Evolutionary conservation across 2,888 invertebrate genomes (phyloP), one percentile per base, ranked within the genome.

Genomic region (Microdon myrmicae): DNA sequence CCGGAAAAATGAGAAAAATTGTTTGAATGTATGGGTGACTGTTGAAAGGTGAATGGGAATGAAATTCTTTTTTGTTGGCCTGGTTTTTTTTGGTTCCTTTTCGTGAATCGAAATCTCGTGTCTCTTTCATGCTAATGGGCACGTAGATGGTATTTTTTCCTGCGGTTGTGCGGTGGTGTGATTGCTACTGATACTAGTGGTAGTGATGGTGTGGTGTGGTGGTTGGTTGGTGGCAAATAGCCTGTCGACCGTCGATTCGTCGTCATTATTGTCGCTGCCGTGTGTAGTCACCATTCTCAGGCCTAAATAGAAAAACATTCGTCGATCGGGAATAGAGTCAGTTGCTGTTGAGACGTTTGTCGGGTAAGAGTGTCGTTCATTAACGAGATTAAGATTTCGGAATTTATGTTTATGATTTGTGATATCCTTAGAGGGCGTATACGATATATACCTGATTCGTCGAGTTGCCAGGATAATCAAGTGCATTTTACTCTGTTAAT

Each of bases 331-430:
- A 72, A 72, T 75, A 74, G 74, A 77, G 74, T 76, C 79, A 80
- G 80, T 80, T 80, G 75, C 75, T 74, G 75, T 72, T 77, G 75
- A 76, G 79, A 78, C 78, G 76, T 78, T 75, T 76, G 71, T 74
- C 77, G 73, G 77, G 72, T 73, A 72, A 73, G 75, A 75, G 78
- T 77, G 68, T 25, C 34, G n/a, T n/a, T n/a, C n/a, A n/a, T n/a
- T n/a, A n/a, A n/a, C n/a, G n/a, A n/a, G n/a, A n/a, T n/a, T n/a
- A n/a, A n/a, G n/a, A n/a, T n/a, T n/a, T n/a, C n/a, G n/a, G n/a
- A n/a, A n/a, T n/a, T n/a, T n/a, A n/a, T n/a, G n/a, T n/a, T n/a
- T n/a, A n/a, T n/a, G n/a, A n/a, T n/a, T n/a, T n/a, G n/a, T n/a
- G n/a, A n/a, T n/a, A n/a, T n/a, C n/a, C n/a, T n/a, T n/a, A n/a